Conservation (phyloP, 2,113 vertebrate species). For the Rhinogobius similis region DNA sequence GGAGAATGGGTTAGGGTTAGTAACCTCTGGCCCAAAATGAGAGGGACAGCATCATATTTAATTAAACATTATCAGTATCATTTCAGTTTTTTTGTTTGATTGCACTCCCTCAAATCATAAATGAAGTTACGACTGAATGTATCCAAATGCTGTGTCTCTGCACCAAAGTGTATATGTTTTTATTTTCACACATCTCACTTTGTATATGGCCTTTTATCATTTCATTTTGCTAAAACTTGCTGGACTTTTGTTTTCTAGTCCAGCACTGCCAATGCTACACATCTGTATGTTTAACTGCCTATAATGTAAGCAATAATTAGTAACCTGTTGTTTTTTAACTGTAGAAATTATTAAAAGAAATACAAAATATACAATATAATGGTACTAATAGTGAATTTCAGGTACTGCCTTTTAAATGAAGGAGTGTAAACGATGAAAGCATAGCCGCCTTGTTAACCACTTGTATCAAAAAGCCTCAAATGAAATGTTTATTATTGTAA, state of each 20-base stretch:
- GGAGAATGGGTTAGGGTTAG: too few species aligned
- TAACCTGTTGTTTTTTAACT: not conserved
- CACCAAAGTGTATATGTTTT: conserved; percentile 6
- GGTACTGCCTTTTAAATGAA: conserved; percentile 55
- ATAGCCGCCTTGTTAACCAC: conserved; percentile 34
- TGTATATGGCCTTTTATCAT: conserved; percentile 31
- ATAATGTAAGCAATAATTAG: not conserved
- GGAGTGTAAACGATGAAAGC: conserved; percentile 50
- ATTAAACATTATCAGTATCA: too few species aligned
- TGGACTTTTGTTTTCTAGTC: conserved; percentile 9
- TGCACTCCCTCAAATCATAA: conserved; percentile 7
- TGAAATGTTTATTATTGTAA: conserved; percentile 44
- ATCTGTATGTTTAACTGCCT: not conserved
- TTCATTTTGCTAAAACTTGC: conserved; percentile 14
- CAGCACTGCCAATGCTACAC: conserved; percentile 11
- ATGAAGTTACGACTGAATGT: conserved; percentile 5
- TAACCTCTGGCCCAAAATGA: too few species aligned
- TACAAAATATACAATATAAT: conserved; percentile 54
- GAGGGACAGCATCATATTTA: too few species aligned
- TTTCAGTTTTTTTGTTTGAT: not conserved
- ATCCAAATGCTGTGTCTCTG: conserved; percentile 13
- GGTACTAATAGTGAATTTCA: conserved; percentile 55
- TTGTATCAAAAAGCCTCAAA: conserved; percentile 41
- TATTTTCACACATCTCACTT: not conserved
- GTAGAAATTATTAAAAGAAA: not conserved